These are phyloP conservation scores for Drosophila ercepeae DNA, from an alignment of 1,140 invertebrate species.

Conservation along the genomic window DNA sequence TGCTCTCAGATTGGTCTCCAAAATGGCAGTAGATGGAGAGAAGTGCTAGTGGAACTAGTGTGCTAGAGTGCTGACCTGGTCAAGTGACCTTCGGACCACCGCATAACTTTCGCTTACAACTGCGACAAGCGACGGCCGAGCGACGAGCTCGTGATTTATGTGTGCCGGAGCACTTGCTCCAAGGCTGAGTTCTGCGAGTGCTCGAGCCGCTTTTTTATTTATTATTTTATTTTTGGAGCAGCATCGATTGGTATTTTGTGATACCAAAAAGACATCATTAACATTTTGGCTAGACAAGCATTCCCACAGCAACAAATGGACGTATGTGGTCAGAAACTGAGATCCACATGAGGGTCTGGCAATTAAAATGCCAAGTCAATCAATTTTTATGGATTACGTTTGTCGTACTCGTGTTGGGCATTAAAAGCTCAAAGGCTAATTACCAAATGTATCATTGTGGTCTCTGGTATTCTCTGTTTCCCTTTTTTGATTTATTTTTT, in stretches of 20 bases:
- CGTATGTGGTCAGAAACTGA: constrained; percentile 47
- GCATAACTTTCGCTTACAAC: constrained; percentile 70
- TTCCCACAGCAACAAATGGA: constrained; percentile 52
- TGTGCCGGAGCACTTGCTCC: constrained; percentile 56
- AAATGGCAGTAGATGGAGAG: constrained; percentile 24
- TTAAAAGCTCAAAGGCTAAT: constrained; percentile 54
- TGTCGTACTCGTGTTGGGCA: constrained; percentile 37
- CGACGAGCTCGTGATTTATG: constrained; percentile 67
- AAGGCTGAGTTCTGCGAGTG: constrained; percentile 67
- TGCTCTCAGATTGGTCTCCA: constrained; percentile 23
- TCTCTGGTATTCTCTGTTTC: constrained; percentile 3
- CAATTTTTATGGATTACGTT: constrained; percentile 62
- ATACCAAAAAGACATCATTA: constrained; percentile 66
- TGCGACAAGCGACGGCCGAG: constrained; percentile 22
- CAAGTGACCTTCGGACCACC: constrained; percentile 60
- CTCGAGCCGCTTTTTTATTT: constrained; percentile 36
- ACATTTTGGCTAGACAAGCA: constrained; percentile 42
- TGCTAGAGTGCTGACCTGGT: constrained; percentile 36
- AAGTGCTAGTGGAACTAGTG: constrained; percentile 27
- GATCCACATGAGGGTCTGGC: constrained; percentile 48
- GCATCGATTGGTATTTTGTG: constrained; percentile 67
- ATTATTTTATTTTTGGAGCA: constrained; percentile 27
- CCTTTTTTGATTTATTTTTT: not conserved
- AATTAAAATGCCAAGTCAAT: constrained; percentile 79
- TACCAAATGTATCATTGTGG: constrained; percentile 44